phyloP scores from a whole-genome alignment of 2,888 invertebrate species.

The Matsumyia berberina region DNA sequence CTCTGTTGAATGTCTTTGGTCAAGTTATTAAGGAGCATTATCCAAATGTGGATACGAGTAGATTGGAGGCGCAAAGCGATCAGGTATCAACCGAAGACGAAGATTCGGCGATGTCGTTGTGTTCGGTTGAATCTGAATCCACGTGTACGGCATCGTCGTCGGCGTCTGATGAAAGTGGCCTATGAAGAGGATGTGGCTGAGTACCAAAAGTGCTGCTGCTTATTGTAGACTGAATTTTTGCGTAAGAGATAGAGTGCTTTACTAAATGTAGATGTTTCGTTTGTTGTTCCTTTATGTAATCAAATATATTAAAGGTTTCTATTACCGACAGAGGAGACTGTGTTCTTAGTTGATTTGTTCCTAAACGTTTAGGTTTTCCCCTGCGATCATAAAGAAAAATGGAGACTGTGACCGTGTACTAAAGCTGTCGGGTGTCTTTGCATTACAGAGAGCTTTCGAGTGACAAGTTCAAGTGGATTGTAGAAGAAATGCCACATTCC shows the following conservation, averaged over 20 bases:
- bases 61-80: conserved; percentile 66
- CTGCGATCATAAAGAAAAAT: too few species aligned
- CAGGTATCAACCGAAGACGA: conserved; percentile 63
- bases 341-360: neutral
- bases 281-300: conserved; percentile 40
- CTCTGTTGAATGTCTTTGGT: conserved; percentile 79
- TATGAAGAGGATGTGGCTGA: neutral
- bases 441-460: too few species aligned
- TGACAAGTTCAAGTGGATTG: too few species aligned
- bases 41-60: conserved; percentile 79
- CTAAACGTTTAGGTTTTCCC: too few species aligned
- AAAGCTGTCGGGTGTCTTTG: too few species aligned
- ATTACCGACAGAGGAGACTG: conserved; percentile 22
- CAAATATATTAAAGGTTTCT: conserved; percentile 51
- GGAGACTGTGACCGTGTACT: too few species aligned
- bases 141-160: conserved; percentile 40
- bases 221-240: conserved; percentile 59
- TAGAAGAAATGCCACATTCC: too few species aligned
- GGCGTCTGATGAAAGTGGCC: conserved; percentile 48
- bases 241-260: conserved; percentile 34
- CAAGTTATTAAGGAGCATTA: conserved; percentile 79
- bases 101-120: conserved; percentile 15
- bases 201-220: conserved; percentile 36
- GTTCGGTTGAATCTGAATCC: conserved; percentile 9
- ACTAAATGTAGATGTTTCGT: conserved; percentile 50